Evolutionary conservation across 2,888 invertebrate species (phyloP), one percentile per base, ranked within the genome.

Genomic region (Ennomos fuscantarius): DNA sequence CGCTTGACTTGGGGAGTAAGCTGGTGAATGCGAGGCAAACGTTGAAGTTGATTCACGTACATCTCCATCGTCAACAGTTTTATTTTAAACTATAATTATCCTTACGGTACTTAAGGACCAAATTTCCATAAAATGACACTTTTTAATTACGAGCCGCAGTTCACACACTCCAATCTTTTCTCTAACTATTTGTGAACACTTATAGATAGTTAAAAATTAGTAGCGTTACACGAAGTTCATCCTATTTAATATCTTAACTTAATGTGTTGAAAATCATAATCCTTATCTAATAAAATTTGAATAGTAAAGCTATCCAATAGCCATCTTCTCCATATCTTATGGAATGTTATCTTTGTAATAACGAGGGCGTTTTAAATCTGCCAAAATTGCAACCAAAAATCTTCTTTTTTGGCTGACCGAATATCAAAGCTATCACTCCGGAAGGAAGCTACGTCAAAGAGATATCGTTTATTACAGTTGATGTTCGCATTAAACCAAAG

Each of bases 161-260:
- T 68, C 60, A 62, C 58, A 66, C 54, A 55, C 56, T 57, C 55
- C 46, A 59, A 64, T 60, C 58, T 65, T 68, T 70, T 69, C 74
- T 75, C 62, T 66, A 62, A 70, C 66, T 74, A 66, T 70, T 73
- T 69, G n/a, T n/a, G 62, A 67, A 24, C 6, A 0, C 5, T 61
- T 67, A n/a, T n/a, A n/a, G n/a, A n/a, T n/a, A 65, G 61, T 63
- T 67, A 56, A 69, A 72, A 73, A 61, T 68, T 65, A 63, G 39
- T 55, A 68, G 62, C 72, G 72, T 66, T 72, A 73, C 58, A 42
- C 33, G 40, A 58, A 37, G 31, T 47, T 46, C 58, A 58, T 12
- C n/a, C 37, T 1, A 8, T 24, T 24, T 24, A 24, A 6, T 24
- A 24, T 24, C 24, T 24, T 24, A 24, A 0, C 24, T 3, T 24